Base-by-base conservation (phyloP, 2,797 vertebrate species). In the Chaunax sp. region DNA sequence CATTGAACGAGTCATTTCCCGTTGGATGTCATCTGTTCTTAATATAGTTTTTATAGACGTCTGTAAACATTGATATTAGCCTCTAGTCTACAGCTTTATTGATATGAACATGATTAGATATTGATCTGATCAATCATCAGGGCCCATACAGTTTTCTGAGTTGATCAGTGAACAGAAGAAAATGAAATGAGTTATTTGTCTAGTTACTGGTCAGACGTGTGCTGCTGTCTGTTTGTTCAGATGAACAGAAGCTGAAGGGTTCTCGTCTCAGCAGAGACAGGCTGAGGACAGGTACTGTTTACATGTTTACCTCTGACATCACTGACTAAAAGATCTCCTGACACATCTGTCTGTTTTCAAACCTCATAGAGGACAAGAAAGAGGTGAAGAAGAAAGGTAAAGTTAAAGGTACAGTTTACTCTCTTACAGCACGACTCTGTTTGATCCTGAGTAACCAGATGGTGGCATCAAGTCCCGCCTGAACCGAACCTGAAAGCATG, bases 191-290 rank as follows among this genome's bases (percentile, higher is more conserved):
- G n/a, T n/a, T n/a, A n/a, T n/a, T n/a, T n/a, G n/a, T n/a, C n/a
- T n/a, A n/a, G n/a, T n/a, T n/a, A n/a, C n/a, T n/a, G n/a, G n/a
- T n/a, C n/a, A n/a, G n/a, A n/a, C n/a, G n/a, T n/a, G n/a, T n/a
- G n/a, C n/a, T n/a, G n/a, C n/a, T n/a, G n/a, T n/a, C 10, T 62
- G 46, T 82, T 2, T 83, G 53, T 75, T 64, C 66, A 89, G 82
- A 81, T 54, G 82, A 84, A 4, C 75, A 60, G 65, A 70, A 47
- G 57, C 19, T 77, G 3, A 74, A 55, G 65, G 62, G 15, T 45
- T 20, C 52, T n/a, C 43, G 46, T 56, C 3, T 75, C 18, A 63
- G 61, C 41, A 74, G 35, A 41, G 65, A 57, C 62, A 38, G 56
- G 54, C 70, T 75, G 51, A 74, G 67, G 20, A 72, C 57, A 83